A percentile compares a stretch with the other conserved stretches of the same genome.
phyloP scores from a whole-genome alignment of 2,888 invertebrate genomes.

The Acronicta leporina region DNA sequence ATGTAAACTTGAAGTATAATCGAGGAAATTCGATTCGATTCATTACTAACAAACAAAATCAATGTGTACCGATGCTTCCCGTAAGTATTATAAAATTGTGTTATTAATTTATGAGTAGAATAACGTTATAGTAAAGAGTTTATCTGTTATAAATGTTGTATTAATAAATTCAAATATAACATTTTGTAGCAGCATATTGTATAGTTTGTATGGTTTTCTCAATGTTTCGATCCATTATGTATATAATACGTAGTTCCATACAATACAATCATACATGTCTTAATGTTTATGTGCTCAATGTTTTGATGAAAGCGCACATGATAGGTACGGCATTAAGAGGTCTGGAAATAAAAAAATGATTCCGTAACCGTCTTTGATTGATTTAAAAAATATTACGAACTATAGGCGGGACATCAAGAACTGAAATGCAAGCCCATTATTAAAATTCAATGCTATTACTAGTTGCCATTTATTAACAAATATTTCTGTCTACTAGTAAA shows the following conservation, averaged over 20 bases:
- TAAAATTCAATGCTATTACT: too few species aligned
- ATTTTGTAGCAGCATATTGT: conserved; percentile 34
- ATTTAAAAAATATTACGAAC: not conserved
- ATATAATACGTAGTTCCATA: conserved; percentile 45
- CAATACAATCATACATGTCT: conserved; percentile 38
- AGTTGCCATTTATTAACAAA: too few species aligned
- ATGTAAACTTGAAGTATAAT: conserved; percentile 6
- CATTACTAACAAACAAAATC: conserved; percentile 50
- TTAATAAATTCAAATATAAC: conserved; percentile 55
- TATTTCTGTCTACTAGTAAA: too few species aligned
- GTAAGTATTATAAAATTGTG: conserved; percentile 82
- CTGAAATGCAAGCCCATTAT: too few species aligned
- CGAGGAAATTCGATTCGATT: conserved; percentile 19
- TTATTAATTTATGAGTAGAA: conserved; percentile 84
- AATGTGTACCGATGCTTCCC: conserved; percentile 65
- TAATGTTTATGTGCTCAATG: conserved; percentile 56
- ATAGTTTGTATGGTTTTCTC: conserved; percentile 27
- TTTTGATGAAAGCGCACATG: conserved; percentile 61
- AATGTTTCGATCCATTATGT: conserved; percentile 32
- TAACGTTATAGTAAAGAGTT: conserved; percentile 67
- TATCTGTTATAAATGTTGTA: conserved; percentile 67
- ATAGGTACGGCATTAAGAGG: conserved; percentile 55
- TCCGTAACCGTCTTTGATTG: conserved; percentile 57
- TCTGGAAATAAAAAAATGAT: conserved; percentile 66
- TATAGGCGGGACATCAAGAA: too few species aligned